A percentile compares a stretch with the other conserved stretches of the same genome.
Evolutionary conservation across 2,113 vertebrate genomes (phyloP).

Genomic region (Clupea harengus): DNA sequence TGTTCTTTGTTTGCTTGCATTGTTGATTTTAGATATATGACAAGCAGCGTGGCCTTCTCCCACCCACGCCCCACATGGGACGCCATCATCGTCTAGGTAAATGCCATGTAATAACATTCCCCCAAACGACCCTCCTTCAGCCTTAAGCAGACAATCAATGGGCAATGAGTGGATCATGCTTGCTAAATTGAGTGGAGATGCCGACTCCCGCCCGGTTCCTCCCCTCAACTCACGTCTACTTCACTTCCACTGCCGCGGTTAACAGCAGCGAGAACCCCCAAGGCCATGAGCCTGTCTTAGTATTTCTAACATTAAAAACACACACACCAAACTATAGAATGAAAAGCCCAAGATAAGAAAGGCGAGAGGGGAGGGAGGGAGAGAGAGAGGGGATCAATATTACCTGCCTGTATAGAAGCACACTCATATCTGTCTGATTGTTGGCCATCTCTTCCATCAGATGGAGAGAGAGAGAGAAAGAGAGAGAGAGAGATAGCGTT

Average conservation of each 20-base stretch:
- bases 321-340: constrained; percentile 42
- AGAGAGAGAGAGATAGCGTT: background rate
- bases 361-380: background rate
- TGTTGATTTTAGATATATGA: background rate
- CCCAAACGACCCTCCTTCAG: background rate
- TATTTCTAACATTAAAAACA: constrained; percentile 42
- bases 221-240: constrained; percentile 28
- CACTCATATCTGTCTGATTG: constrained; percentile 11
- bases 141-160: constrained; percentile 32
- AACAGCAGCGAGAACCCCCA: constrained; percentile 47
- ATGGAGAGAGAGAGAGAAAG: background rate
- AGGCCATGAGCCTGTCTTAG: constrained; percentile 45
- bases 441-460: constrained; percentile 7
- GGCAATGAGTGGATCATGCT: constrained; percentile 49
- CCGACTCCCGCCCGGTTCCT: background rate
- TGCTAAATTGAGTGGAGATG: constrained; percentile 44
- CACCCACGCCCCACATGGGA: constrained; percentile 25
- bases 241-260: constrained; percentile 11
- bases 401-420: background rate
- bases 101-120: background rate
- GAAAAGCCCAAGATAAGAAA: background rate
- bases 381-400: background rate
- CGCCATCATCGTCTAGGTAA: constrained; percentile 33
- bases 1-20: background rate
- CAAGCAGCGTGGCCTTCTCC: background rate